These are phyloP conservation scores for Pao palembangensis DNA, from an alignment of 2,113 vertebrate genomes.

Conservation along the genomic window DNA sequence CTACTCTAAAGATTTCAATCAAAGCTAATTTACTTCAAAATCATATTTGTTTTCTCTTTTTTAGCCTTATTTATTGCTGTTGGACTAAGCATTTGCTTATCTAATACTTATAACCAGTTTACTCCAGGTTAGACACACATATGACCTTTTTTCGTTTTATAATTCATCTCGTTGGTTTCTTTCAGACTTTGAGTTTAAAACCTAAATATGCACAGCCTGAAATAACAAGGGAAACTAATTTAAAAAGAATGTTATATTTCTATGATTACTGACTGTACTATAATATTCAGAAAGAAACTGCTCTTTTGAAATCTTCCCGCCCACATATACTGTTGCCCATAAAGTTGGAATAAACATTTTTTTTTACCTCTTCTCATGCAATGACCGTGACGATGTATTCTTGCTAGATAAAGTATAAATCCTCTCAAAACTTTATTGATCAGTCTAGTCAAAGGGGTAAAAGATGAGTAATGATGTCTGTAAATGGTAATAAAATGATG, in stretches of 20 bases:
- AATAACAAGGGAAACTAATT: slow-evolving; percentile 58
- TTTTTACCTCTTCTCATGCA: too few relatives aligned
- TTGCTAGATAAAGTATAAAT: too few relatives aligned
- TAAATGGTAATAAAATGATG: too few relatives aligned
- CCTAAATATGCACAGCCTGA: slow-evolving; percentile 75
- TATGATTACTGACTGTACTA: slow-evolving; percentile 65
- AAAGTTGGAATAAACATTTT: too few relatives aligned
- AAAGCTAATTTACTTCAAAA: slow-evolving; percentile 53
- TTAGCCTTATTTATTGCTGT: slow-evolving; percentile 52
- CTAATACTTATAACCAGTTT: slow-evolving; percentile 40
- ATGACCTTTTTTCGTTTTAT: slow-evolving; percentile 33
- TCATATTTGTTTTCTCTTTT: slow-evolving; percentile 51
- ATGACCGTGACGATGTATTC: too few relatives aligned
- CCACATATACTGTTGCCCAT: slow-evolving; percentile 35
- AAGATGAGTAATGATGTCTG: too few relatives aligned
- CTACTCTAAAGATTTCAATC: slow-evolving; percentile 60
- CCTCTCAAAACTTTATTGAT: too few relatives aligned
- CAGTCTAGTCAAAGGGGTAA: too few relatives aligned
- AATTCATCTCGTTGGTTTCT: slow-evolving; percentile 52
- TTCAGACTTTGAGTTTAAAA: slow-evolving; percentile 64
- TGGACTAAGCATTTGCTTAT: slow-evolving; percentile 22
- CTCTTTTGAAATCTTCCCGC: slow-evolving; percentile 66
- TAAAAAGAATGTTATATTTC: slow-evolving; percentile 66
- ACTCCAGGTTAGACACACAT: slow-evolving; percentile 21
- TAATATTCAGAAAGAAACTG: slow-evolving; percentile 44